Conservation (phyloP, 2,888 invertebrate species). For the Euphydryas editha region DNA sequence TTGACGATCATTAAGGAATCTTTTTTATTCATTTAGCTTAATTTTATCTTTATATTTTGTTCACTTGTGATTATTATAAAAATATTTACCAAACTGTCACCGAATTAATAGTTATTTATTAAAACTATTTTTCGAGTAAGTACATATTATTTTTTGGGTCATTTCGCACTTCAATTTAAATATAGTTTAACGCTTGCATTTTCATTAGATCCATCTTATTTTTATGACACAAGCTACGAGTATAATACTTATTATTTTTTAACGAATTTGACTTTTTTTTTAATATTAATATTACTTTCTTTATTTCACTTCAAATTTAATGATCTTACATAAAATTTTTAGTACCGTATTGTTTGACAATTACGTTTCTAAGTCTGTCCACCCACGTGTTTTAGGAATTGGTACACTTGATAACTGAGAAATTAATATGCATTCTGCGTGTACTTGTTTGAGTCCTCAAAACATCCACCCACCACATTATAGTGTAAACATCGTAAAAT, state of each 20-base stretch:
- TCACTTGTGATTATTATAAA: no score
- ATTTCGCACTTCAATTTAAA: no score
- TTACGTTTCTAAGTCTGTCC: background rate
- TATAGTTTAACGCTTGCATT: no score
- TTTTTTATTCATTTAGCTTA: background rate
- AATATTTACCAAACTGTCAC: no score
- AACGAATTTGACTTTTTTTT: no score
- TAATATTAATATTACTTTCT: no score
- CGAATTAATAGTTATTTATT: no score
- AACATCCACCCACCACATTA: constrained; percentile 35
- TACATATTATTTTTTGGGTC: no score
- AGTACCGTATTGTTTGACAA: background rate
- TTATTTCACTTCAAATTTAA: background rate
- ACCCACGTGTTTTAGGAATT: background rate
- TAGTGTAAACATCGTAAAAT: constrained; percentile 47
- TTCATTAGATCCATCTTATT: no score
- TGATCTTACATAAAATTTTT: background rate
- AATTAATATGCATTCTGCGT: constrained; percentile 36
- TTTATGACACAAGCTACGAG: no score
- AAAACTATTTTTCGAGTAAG: no score
- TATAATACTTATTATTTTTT: no score
- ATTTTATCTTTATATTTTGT: background rate
- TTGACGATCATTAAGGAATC: constrained; percentile 8
- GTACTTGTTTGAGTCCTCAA: constrained; percentile 29
- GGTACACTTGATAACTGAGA: background rate